These are phyloP conservation scores for Dichetophora obliterata DNA, from an alignment of 2,888 invertebrate species.

Conservation along the genomic window DNA sequence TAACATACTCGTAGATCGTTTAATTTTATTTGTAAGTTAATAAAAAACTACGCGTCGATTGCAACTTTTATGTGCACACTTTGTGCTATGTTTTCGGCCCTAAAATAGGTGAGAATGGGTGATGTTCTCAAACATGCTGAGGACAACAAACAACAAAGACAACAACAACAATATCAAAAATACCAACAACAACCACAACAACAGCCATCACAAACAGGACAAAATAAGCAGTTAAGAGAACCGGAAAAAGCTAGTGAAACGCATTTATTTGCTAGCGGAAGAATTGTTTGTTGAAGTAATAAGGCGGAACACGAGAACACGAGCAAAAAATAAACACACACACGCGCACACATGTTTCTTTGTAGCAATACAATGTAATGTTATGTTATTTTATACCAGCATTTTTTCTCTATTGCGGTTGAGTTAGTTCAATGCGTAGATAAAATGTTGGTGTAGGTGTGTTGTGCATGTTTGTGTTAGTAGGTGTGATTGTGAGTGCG, in stretches of 20 bases:
- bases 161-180: too few relatives aligned
- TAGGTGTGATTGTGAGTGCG: too few relatives aligned
- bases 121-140: background rate
- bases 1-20: slow-evolving; percentile 3
- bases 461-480: too few relatives aligned
- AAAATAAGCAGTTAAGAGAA: background rate
- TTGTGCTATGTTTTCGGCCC: background rate
- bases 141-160: too few relatives aligned
- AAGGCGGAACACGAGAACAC: background rate
- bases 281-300: background rate
- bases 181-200: background rate
- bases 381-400: background rate
- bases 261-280: background rate
- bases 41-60: slow-evolving; percentile 24
- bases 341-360: too few relatives aligned
- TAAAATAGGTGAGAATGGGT: background rate
- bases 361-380: background rate
- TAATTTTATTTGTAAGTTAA: slow-evolving; percentile 27
- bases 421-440: background rate
- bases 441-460: background rate
- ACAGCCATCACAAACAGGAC: background rate
- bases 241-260: background rate
- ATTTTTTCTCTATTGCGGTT: background rate
- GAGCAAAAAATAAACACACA: background rate
- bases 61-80: too few relatives aligned